Conservation (phyloP, 2,113 vertebrate species). For the Psilopsiagon aymara region DNA sequence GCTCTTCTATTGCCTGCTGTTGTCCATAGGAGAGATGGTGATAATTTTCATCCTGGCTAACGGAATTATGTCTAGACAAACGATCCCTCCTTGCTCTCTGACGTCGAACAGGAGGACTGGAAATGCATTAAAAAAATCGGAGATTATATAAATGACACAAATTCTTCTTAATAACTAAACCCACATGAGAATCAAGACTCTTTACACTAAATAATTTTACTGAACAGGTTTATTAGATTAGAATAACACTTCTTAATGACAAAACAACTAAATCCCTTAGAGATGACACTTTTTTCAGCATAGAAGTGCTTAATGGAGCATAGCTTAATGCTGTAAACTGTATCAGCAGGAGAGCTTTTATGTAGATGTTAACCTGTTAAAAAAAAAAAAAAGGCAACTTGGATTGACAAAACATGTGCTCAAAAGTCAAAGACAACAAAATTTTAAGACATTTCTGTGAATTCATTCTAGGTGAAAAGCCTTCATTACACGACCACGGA, state of each 20-base stretch:
- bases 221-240: not conserved
- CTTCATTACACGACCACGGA: not conserved
- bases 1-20: constrained; percentile 90
- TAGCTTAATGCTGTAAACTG: not conserved
- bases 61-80: constrained; percentile 84
- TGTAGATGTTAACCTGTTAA: not conserved
- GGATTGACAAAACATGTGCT: not conserved
- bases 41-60: constrained; percentile 92
- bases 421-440: not conserved
- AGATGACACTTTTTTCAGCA: not conserved
- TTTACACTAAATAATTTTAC: not conserved
- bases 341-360: not conserved
- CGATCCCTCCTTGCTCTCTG: constrained; percentile 92
- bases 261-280: not conserved
- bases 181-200: not conserved
- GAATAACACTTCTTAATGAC: not conserved
- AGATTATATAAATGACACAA: not conserved
- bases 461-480: not conserved
- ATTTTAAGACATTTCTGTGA: too few species aligned
- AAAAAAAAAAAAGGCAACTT: not conserved
- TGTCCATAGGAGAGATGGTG: constrained; percentile 90
- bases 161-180: not conserved
- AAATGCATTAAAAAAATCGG: constrained; percentile 36
- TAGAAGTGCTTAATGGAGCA: not conserved
- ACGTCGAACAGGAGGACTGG: constrained; percentile 90